phyloP scores from a whole-genome alignment of 2,797 vertebrate species.

The Phataginus tetradactyla region DNA sequence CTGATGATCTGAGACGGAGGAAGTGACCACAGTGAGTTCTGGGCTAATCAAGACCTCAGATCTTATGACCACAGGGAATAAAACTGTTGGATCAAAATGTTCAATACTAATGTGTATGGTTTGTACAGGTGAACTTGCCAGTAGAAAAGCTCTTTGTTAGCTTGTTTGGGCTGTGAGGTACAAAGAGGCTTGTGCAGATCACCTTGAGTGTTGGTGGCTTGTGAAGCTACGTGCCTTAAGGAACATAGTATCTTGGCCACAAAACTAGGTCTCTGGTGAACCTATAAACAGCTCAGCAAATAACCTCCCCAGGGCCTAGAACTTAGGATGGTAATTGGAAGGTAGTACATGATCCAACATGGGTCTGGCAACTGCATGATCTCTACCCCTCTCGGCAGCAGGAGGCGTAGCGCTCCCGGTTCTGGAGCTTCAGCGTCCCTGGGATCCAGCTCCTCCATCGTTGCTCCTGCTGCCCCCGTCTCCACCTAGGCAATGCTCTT shows the following conservation, averaged over 20 bases:
- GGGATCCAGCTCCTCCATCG: not conserved
- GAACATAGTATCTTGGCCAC: not conserved
- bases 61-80: not conserved
- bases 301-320: not conserved
- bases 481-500: not conserved
- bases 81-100: not conserved
- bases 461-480: not conserved
- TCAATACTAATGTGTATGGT: not conserved
- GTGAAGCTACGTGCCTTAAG: not conserved
- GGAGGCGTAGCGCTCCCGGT: not conserved
- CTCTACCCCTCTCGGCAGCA: not conserved
- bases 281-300: not conserved
- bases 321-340: not conserved
- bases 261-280: not conserved
- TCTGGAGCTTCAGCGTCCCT: not conserved
- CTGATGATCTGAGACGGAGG: not conserved
- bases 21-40: not conserved
- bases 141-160: not conserved
- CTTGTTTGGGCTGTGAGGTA: not conserved
- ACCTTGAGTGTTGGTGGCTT: not conserved
- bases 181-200: not conserved
- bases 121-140: not conserved
- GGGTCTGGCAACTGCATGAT: not conserved
- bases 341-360: not conserved
- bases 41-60: not conserved